phyloP scores from a whole-genome alignment of 2,113 vertebrate genomes.

The Salminus brasiliensis region DNA sequence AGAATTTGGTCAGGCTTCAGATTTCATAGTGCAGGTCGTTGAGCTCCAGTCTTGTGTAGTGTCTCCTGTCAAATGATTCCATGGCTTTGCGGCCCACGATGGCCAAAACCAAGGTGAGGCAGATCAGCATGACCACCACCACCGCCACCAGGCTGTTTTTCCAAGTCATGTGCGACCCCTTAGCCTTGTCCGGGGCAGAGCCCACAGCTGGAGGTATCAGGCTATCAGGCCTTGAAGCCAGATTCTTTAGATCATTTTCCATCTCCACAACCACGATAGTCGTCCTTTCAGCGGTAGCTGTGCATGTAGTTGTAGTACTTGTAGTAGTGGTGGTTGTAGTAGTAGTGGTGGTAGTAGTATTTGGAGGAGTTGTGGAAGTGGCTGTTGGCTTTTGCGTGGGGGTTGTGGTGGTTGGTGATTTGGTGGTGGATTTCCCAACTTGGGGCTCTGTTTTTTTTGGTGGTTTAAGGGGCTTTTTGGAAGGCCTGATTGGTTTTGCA shows the following conservation, averaged over 20 bases:
- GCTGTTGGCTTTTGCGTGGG: neutral
- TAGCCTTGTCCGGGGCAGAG: conserved; percentile 19
- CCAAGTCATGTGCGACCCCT: conserved; percentile 41
- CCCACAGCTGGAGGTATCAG: neutral
- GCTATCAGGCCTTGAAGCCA: conserved; percentile 34
- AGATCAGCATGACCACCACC: conserved; percentile 68
- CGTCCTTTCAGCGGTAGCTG: conserved; percentile 38
- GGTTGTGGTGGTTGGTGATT: neutral
- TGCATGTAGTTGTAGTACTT: conserved; percentile 11
- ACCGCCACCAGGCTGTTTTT: conserved; percentile 71
- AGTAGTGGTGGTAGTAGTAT: neutral
- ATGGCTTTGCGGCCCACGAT: conserved; percentile 73
- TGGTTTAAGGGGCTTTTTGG: conserved; percentile 64
- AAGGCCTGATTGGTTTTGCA: conserved; percentile 55
- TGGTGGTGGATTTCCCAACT: conserved; percentile 11
- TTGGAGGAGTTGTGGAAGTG: neutral
- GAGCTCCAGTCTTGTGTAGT: conserved; percentile 80
- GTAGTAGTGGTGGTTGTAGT: conserved; percentile 19
- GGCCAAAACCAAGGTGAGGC: conserved; percentile 67
- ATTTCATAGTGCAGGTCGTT: conserved; percentile 81
- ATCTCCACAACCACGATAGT: conserved; percentile 24
- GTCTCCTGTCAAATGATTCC: conserved; percentile 79
- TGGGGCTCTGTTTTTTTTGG: conserved; percentile 62
- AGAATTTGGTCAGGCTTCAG: conserved; percentile 47
- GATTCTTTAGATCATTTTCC: conserved; percentile 56